Conservation (phyloP, 2,888 invertebrate species). For the Eulithis testata region DNA sequence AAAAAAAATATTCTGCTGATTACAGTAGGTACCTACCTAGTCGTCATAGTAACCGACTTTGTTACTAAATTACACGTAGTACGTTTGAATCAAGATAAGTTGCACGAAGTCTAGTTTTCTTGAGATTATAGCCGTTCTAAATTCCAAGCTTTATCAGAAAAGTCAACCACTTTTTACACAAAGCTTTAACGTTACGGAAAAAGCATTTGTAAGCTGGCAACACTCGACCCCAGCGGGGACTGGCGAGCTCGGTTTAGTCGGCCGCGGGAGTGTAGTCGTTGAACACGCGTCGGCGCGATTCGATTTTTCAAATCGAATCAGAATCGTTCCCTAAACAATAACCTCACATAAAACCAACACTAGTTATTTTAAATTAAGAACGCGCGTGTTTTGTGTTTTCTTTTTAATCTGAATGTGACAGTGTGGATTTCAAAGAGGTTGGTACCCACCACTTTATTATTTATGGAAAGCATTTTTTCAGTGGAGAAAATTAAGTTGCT, state of each 20-base stretch:
- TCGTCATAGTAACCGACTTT: neutral
- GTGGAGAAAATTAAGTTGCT: constrained; percentile 30
- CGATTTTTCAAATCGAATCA: constrained; percentile 36
- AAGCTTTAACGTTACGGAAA: constrained; percentile 33
- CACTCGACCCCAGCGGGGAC: constrained; percentile 65
- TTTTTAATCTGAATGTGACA: constrained; percentile 16
- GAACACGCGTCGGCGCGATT: constrained; percentile 33
- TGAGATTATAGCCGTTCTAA: constrained; percentile 10
- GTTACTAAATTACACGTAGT: neutral
- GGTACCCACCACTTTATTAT: constrained; percentile 41
- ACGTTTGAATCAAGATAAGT: constrained; percentile 6
- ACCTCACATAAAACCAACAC: constrained; percentile 45
- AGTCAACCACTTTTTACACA: constrained; percentile 13
- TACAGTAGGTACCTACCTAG: too few relatives aligned
- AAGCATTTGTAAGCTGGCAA: constrained; percentile 56
- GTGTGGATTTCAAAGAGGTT: constrained; percentile 36
- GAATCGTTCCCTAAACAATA: constrained; percentile 48
- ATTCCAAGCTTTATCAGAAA: constrained; percentile 21
- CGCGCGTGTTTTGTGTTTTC: constrained; percentile 32
- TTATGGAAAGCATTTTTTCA: constrained; percentile 37
- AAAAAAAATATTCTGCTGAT: too few relatives aligned
- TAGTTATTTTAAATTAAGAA: constrained; percentile 35
- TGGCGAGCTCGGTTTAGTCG: constrained; percentile 59
- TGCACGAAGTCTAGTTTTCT: constrained; percentile 9
- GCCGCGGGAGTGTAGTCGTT: constrained; percentile 62